phyloP scores from a whole-genome alignment of 2,797 vertebrate genomes.

The Argya squamiceps region DNA sequence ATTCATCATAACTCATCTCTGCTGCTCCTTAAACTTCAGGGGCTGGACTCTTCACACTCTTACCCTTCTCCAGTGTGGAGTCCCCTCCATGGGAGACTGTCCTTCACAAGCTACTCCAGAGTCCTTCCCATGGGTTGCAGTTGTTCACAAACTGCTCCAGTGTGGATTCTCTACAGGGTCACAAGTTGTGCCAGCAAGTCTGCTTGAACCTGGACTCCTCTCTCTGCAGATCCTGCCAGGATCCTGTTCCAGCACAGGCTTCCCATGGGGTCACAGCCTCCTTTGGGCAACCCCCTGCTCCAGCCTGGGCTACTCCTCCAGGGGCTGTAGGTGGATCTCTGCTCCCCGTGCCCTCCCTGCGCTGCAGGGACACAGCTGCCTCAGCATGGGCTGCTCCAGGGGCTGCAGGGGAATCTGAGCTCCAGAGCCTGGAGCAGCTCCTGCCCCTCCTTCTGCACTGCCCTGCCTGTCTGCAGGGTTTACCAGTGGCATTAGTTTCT shows the following conservation, averaged over 20 bases:
- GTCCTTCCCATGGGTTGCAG: background rate
- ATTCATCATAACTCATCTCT: background rate
- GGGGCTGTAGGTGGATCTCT: background rate
- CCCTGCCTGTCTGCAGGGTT: background rate
- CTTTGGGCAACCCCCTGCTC: background rate
- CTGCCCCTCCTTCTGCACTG: background rate
- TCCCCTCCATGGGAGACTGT: rapidly evolving
- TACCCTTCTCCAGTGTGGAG: background rate
- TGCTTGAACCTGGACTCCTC: background rate
- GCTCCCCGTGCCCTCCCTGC: background rate
- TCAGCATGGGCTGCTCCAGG: too few relatives aligned
- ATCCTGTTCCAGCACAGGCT: rapidly evolving
- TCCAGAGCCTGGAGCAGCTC: too few relatives aligned
- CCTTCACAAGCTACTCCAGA: background rate
- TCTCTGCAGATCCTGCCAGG: too few relatives aligned
- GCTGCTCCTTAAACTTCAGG: rapidly evolving
- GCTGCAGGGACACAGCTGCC: background rate
- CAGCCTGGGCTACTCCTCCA: background rate
- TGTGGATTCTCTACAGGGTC: rapidly evolving
- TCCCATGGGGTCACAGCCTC: background rate
- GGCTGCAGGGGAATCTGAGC: too few relatives aligned
- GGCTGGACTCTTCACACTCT: background rate
- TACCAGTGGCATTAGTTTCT: background rate
- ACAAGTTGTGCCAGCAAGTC: rapidly evolving
- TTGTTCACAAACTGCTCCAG: background rate